Percentiles rank a stretch among this genome's conserved stretches.
These are phyloP conservation scores for Aspiorhynchus laticeps DNA, from an alignment of 2,113 vertebrate genomes.

Conservation along the genomic window DNA sequence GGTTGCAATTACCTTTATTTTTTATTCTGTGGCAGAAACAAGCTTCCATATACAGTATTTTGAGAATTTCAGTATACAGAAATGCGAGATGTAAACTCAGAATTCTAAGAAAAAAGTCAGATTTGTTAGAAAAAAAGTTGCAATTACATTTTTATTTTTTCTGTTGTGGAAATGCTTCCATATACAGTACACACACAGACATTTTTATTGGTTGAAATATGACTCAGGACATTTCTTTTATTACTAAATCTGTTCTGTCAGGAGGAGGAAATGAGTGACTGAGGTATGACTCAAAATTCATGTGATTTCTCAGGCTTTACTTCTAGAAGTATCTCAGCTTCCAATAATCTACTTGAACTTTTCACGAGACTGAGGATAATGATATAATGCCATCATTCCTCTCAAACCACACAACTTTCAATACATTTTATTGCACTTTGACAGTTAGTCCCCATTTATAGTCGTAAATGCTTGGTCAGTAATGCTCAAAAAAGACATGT, in stretches of 20 bases:
- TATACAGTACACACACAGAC: neutral
- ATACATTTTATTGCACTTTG: constrained; percentile 28
- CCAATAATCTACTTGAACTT: neutral
- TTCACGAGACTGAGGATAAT: neutral
- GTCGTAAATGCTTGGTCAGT: constrained; percentile 49
- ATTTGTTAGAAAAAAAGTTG: too few relatives aligned
- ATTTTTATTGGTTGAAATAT: neutral
- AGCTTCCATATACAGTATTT: too few relatives aligned
- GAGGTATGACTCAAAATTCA: neutral
- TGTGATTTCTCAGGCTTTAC: constrained; percentile 16
- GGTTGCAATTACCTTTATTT: too few relatives aligned
- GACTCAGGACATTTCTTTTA: neutral
- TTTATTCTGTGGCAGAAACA: too few relatives aligned
- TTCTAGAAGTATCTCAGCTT: neutral
- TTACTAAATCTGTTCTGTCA: too few relatives aligned
- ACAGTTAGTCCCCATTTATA: constrained; percentile 23
- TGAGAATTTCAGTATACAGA: too few relatives aligned
- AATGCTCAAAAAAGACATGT: constrained; percentile 53
- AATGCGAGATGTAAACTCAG: too few relatives aligned
- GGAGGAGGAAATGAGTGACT: too few relatives aligned
- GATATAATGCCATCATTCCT: neutral
- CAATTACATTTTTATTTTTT: too few relatives aligned
- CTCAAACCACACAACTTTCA: neutral
- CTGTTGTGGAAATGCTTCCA: too few relatives aligned
- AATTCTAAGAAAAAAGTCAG: too few relatives aligned